Evolutionary conservation across 2,888 invertebrate species (phyloP), one percentile per base, ranked within the genome.

Genomic region (Anagyrus pseudococci): DNA sequence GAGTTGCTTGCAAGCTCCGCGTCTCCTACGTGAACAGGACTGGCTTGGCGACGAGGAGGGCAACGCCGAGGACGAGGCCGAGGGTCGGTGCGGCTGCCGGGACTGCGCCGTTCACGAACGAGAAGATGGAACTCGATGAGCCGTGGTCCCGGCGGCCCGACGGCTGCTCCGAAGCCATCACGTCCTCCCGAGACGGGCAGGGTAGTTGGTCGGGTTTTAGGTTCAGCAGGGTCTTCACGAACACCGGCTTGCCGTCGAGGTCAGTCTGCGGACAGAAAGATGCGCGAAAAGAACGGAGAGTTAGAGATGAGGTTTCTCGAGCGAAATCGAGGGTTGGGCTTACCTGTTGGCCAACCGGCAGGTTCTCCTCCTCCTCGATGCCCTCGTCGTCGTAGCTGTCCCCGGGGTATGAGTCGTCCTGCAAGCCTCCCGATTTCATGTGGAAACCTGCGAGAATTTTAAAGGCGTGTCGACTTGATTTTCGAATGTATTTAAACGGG

Each of bases 121-220:
- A 73, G 70, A 76, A 73, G 64, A 71, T 73, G 57, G 74, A 75
- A 49, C 72, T 75, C 4, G 74, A 72, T 49, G 74, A 75, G 23
- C 75, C 73, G 20, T 72, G 69, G n/a, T 76, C 75, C 67, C 72
- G 77, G 53, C 74, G 77, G 58, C 75, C 75, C 37, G 77, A 77
- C 17, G 80, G 80, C 44, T 80, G 78, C 64, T 79, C 79, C 26
- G 80, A 80, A 2, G 79, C 79, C 78, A 80, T 77, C 37, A 78
- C 72, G 61, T 80, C 80, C 64, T 79, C 79, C 62, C 76, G 73
- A 57, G 78, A 71, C 23, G 75, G 70, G 56, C 75, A 73, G 15
- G 78, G 78, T 58, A 80, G 80, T 0, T 79, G 80, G 17, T 79
- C 67, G 8, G 77, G 73, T 41, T 80, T 79, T 23, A 69, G 66